Evolutionary conservation across 1,140 invertebrate species (phyloP), one percentile per base, ranked within the genome.

Genomic region (Lepidurus apus): DNA sequence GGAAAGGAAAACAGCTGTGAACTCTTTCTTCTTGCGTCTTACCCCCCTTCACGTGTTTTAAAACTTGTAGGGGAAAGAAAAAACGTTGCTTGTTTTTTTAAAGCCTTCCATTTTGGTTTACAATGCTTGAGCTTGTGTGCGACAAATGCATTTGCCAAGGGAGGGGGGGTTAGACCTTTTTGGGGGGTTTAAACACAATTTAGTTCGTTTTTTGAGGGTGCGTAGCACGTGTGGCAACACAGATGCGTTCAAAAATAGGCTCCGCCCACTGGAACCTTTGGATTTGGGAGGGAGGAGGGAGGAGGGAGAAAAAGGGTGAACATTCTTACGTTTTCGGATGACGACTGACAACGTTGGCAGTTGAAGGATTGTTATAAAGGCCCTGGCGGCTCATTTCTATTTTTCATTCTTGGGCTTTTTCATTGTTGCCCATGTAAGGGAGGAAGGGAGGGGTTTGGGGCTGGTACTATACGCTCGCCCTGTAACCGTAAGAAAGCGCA

Each of bases 51-150:
- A 65, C 53, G 53, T 65, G 53, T 65, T 65, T 21, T 13, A 17
- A 17, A 21, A 21, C 17, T 65, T 65, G 53, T 65, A 21, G 53
- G 53, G 53, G 53, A 65, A 65, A 65, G 13, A 65, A 65, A 65
- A 65, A 65, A 13, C 53, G 53, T 17, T 65, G 53, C 53, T 65
- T 65, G 53, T 65, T 65, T 65, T 65, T 65, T 65, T n/a, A 65
- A 65, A 7, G 53, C 21, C 8, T 65, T 65, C n/a, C 13, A 65
- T 65, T 65, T 21, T n/a, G 53, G 53, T 65, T 65, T 65, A 65
- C 53, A 65, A 65, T 65, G 53, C 53, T 9, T 65, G 53, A 21
- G 53, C 53, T 65, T 65, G 53, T 65, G 53, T 65, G 53, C 53
- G 53, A 65, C 53, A 65, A 65, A 65, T 65, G 53, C 53, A 65